Evolutionary conservation across 2,797 vertebrate genomes (phyloP).

Genomic region (Acanthopagrus latus): DNA sequence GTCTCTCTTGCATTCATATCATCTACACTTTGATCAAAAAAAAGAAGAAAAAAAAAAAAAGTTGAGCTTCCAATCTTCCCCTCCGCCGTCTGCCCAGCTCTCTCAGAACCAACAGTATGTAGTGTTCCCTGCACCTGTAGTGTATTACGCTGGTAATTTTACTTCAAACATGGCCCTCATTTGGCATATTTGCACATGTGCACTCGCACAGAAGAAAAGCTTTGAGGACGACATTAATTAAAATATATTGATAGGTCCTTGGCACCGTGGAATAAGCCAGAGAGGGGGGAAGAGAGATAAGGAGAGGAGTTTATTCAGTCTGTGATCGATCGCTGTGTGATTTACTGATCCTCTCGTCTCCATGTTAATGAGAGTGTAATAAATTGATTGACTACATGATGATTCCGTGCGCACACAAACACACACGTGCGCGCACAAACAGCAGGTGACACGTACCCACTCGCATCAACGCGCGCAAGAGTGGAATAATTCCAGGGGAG

Average conservation of each 20-base stretch:
- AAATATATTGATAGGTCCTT: constrained; percentile 37
- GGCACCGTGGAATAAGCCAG: constrained; percentile 23
- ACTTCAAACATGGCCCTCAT: not conserved
- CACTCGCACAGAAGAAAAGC: constrained; percentile 1
- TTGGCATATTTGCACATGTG: constrained; percentile 1
- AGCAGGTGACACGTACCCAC: not conserved
- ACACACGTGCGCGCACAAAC: constrained; percentile 4
- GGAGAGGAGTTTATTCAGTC: constrained; percentile 63
- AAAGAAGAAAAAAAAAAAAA: not conserved
- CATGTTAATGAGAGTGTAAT: constrained; percentile 79
- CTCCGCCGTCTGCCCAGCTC: not conserved
- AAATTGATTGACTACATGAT: constrained; percentile 62
- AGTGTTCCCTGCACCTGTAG: not conserved
- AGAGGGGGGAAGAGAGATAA: not conserved
- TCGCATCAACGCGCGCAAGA: constrained; percentile 19
- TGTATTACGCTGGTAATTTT: not conserved
- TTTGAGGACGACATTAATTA: constrained; percentile 41
- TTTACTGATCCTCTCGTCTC: constrained; percentile 71
- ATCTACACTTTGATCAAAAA: constrained; percentile 30
- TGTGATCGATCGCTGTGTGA: constrained; percentile 74
- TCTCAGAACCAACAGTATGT: not conserved
- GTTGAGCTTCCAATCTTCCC: not conserved
- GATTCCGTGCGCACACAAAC: constrained; percentile 1
- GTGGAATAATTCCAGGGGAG: constrained; percentile 11
- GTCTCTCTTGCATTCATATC: constrained; percentile 11